These are phyloP conservation scores for Cacoxenus indagator DNA, from an alignment of 2,888 invertebrate genomes.

Conservation along the genomic window DNA sequence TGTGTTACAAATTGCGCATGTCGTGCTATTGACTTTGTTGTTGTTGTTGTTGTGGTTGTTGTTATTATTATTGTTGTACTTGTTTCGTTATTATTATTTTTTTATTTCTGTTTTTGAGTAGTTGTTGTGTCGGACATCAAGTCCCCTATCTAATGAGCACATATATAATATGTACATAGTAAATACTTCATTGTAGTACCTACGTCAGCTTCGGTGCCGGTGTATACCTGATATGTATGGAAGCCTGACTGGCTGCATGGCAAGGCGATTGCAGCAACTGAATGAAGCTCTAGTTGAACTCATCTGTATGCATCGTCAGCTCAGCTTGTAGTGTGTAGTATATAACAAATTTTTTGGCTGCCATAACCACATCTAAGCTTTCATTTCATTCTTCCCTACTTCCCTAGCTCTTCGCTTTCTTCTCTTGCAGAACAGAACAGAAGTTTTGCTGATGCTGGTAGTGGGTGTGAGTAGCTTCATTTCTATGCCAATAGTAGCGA, in stretches of 20 bases:
- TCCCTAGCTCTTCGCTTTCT: too few species aligned
- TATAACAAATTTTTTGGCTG: background rate
- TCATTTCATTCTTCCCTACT: background rate
- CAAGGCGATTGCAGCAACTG: background rate
- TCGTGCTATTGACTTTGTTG: slow-evolving; percentile 54
- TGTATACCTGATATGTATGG: slow-evolving; percentile 19
- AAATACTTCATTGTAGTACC: slow-evolving; percentile 11
- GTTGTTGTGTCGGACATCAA: slow-evolving; percentile 4
- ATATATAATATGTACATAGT: slow-evolving; percentile 12
- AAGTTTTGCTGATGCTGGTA: too few species aligned
- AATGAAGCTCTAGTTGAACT: background rate
- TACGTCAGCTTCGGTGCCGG: slow-evolving; percentile 17
- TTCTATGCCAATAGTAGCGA: slow-evolving; percentile 25
- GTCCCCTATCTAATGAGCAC: slow-evolving; percentile 5
- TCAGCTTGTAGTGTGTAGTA: background rate
- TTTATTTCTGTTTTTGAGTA: slow-evolving; percentile 15
- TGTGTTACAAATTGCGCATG: slow-evolving; percentile 71
- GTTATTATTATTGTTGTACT: slow-evolving; percentile 20
- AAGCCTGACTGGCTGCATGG: background rate
- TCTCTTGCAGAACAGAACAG: too few species aligned
- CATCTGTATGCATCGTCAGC: background rate
- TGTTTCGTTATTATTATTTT: background rate
- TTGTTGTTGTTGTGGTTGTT: slow-evolving; percentile 31
- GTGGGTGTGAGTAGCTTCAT: slow-evolving; percentile 11
- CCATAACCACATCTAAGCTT: background rate